Percentiles rank a stretch among this genome's conserved stretches.
phyloP scores from a whole-genome alignment of 2,888 invertebrate genomes.

The Andrena hattorfiana region DNA sequence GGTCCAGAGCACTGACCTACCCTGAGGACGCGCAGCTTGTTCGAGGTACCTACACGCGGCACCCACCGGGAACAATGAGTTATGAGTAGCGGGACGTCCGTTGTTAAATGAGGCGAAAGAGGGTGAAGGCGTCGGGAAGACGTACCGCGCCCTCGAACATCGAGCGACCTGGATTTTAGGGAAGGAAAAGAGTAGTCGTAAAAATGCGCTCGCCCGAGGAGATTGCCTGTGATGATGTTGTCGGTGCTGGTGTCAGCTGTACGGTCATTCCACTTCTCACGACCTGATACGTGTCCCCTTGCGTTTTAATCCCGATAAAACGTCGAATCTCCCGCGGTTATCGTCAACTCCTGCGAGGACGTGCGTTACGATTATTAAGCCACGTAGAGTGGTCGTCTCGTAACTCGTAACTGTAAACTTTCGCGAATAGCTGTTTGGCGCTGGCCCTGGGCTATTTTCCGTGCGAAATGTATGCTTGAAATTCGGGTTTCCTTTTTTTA shows the following conservation, averaged over 20 bases:
- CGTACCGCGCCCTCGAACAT: conserved; percentile 32
- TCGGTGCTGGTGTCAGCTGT: conserved; percentile 30
- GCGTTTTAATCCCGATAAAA: conserved; percentile 20
- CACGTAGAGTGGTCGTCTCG: no score
- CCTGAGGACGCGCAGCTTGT: conserved; percentile 41
- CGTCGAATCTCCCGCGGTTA: conserved; percentile 6
- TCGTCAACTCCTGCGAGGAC: conserved; percentile 14
- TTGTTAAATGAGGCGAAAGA: conserved; percentile 49
- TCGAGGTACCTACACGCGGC: conserved; percentile 25
- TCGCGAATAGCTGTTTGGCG: no score
- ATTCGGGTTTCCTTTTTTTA: no score
- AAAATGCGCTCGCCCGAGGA: conserved; percentile 52
- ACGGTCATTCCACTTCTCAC: conserved; percentile 16
- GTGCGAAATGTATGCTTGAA: no score
- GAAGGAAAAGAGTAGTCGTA: conserved; percentile 47
- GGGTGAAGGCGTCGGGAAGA: conserved; percentile 31
- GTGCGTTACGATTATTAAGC: background rate
- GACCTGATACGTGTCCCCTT: background rate
- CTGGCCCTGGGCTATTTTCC: no score
- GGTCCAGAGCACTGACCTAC: conserved; percentile 63
- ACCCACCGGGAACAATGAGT: conserved; percentile 57
- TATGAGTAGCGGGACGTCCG: conserved; percentile 33
- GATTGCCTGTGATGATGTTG: conserved; percentile 54
- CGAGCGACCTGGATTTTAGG: conserved; percentile 59
- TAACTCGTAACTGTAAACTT: no score